Evolutionary conservation across 2,888 invertebrate genomes (phyloP).

Genomic region (Perizoma affinitatum): DNA sequence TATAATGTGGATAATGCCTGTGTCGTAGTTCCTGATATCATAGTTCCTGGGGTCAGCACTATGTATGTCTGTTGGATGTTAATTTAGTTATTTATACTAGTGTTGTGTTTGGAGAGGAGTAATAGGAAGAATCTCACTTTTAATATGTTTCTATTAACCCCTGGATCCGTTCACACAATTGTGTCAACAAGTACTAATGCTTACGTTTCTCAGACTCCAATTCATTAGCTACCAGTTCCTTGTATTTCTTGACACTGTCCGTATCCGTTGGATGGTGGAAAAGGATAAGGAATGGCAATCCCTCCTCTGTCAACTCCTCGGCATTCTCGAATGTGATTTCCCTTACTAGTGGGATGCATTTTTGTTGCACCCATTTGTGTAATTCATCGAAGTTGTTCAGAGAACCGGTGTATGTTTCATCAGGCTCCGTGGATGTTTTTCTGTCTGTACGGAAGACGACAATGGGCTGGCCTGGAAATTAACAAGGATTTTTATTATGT

Average conservation of each 20-base stretch:
- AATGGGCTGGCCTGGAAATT: constrained; percentile 87
- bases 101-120: too few species aligned
- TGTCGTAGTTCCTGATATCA: too few species aligned
- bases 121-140: too few species aligned
- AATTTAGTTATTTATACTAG: too few species aligned
- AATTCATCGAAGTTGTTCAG: constrained; percentile 91
- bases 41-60: too few species aligned
- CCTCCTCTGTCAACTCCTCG: constrained; percentile 99
- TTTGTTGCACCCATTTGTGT: constrained; percentile 95
- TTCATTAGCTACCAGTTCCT: constrained; percentile 90
- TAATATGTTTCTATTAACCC: too few species aligned
- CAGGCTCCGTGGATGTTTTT: constrained; percentile 90
- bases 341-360: constrained; percentile 97
- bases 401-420: constrained; percentile 92
- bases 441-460: constrained; percentile 93
- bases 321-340: constrained; percentile 99
- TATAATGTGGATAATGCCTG: too few species aligned
- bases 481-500: not conserved
- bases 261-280: constrained; percentile 95
- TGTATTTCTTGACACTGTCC: constrained; percentile 93
- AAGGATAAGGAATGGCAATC: constrained; percentile 97
- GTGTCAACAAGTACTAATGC: too few species aligned
- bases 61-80: too few species aligned
- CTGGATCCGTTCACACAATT: too few species aligned
- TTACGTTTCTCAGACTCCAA: constrained; percentile 96